These are phyloP conservation scores for Chascanopsetta lugubris DNA, from an alignment of 2,113 vertebrate genomes.

Conservation along the genomic window DNA sequence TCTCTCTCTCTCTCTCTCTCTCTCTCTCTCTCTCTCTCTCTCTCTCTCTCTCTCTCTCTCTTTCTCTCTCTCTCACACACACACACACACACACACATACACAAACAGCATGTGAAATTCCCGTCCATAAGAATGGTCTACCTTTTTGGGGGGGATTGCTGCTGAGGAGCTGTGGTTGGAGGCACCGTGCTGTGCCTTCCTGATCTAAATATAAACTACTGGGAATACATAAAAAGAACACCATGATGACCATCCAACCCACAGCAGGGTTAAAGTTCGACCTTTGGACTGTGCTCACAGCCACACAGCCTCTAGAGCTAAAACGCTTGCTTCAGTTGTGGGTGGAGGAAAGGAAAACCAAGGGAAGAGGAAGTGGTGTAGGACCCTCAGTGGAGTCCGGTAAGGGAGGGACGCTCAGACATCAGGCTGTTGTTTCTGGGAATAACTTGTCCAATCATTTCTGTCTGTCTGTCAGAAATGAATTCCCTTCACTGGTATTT, in stretches of 20 bases:
- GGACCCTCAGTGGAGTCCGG: slow-evolving; percentile 21
- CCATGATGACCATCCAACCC: slow-evolving; percentile 54
- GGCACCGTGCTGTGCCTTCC: slow-evolving; percentile 25
- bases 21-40: too few species aligned
- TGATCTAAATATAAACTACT: slow-evolving; percentile 66
- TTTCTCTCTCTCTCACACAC: too few species aligned
- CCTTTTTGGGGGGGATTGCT: slow-evolving; percentile 14
- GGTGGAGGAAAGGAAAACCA: slow-evolving; percentile 33
- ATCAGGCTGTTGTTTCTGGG: slow-evolving; percentile 27
- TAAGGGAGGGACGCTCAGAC: slow-evolving; percentile 6
- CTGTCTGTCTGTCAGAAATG: slow-evolving; percentile 34
- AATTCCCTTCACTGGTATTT: slow-evolving; percentile 25
- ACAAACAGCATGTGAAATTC: too few species aligned
- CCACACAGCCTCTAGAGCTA: slow-evolving; percentile 3
- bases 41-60: too few species aligned
- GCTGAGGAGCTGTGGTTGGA: slow-evolving; percentile 26
- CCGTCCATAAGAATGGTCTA: not conserved
- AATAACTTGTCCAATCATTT: slow-evolving; percentile 38
- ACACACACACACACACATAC: too few species aligned
- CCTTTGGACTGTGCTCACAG: slow-evolving; percentile 56
- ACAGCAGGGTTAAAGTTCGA: slow-evolving; percentile 39
- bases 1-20: too few species aligned
- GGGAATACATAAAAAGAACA: slow-evolving; percentile 62
- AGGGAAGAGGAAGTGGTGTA: slow-evolving; percentile 50
- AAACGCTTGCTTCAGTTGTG: slow-evolving; percentile 2